Evolutionary conservation across 2,113 vertebrate genomes (phyloP).

Genomic region (Fregetta grallaria): DNA sequence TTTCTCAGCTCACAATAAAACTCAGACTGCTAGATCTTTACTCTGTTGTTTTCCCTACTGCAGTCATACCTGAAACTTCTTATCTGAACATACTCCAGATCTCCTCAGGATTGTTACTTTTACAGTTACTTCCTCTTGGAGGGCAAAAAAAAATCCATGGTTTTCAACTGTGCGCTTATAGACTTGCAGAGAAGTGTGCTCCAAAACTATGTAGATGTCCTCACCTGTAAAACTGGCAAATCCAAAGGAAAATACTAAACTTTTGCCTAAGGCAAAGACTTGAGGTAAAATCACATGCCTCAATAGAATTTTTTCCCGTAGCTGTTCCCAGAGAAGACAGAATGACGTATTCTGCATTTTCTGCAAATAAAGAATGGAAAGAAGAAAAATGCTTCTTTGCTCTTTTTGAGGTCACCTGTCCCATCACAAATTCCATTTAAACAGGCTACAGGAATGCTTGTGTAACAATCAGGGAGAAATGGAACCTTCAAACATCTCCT

Average conservation of each 20-base stretch:
- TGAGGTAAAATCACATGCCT: background rate
- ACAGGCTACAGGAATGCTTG: background rate
- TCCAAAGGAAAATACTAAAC: background rate
- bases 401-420: background rate
- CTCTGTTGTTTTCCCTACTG: background rate
- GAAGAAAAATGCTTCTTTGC: background rate
- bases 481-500: conserved; percentile 33
- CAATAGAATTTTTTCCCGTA: background rate
- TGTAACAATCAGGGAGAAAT: conserved; percentile 34
- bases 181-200: background rate
- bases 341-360: background rate
- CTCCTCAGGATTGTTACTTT: background rate
- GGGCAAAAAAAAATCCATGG: background rate
- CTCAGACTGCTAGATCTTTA: background rate
- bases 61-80: background rate
- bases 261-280: background rate
- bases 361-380: background rate
- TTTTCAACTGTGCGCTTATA: background rate
- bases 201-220: background rate
- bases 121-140: background rate
- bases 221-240: background rate
- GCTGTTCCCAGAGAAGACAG: background rate
- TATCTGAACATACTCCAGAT: background rate
- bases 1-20: background rate
- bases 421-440: conserved; percentile 16